Evolutionary conservation across 2,797 vertebrate species (phyloP).

Genomic region (Myotis myotis): DNA sequence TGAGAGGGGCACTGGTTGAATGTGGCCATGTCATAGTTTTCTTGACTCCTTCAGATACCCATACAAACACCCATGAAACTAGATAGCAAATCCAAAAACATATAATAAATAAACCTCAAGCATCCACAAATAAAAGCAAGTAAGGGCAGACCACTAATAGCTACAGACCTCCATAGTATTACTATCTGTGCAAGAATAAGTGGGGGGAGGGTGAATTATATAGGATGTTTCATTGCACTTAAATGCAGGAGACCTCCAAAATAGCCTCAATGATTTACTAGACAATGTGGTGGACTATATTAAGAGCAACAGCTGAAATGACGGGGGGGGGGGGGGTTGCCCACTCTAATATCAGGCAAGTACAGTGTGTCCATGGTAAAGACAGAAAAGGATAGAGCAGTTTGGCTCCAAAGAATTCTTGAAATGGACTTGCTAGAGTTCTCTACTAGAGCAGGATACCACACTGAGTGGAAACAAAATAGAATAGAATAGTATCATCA

Average conservation of each 20-base stretch:
- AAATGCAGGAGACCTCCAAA: neutral
- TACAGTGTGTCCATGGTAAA: neutral
- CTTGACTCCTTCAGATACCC: neutral
- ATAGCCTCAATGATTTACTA: constrained; percentile 15
- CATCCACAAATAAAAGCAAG: neutral
- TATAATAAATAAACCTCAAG: neutral
- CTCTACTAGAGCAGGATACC: neutral
- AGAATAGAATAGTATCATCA: neutral
- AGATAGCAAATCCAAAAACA: neutral
- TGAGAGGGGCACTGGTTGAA: neutral
- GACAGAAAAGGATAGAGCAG: neutral
- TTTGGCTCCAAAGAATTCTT: neutral
- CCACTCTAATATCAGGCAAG: neutral
- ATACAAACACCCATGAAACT: neutral
- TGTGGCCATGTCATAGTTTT: neutral
- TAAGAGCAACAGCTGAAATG: constrained; percentile 36
- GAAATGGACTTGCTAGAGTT: neutral
- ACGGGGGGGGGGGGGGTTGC: neutral
- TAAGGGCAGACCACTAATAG: neutral
- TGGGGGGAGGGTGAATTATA: neutral
- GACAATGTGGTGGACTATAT: neutral
- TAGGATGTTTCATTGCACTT: neutral
- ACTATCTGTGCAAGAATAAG: neutral
- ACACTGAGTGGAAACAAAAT: neutral
- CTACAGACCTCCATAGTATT: neutral